phyloP scores from a whole-genome alignment of 2,888 invertebrate genomes.

The Agrilus biguttatus region DNA sequence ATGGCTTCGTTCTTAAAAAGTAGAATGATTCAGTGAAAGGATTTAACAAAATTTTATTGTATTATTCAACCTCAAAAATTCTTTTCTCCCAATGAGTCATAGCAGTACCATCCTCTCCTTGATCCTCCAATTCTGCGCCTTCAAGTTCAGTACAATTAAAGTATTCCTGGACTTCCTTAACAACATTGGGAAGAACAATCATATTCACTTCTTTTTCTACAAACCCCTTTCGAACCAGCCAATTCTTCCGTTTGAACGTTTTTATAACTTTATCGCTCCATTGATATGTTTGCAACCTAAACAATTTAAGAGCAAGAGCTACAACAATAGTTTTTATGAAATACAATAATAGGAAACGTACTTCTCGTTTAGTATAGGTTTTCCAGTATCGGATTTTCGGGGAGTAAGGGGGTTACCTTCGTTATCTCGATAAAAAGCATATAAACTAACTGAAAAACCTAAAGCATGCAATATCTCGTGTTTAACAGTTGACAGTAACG shows the following conservation, averaged over 20 bases:
- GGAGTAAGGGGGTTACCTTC: constrained; percentile 78
- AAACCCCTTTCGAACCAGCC: constrained; percentile 28
- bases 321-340: constrained; percentile 3
- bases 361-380: constrained; percentile 79
- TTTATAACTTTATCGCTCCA: constrained; percentile 86
- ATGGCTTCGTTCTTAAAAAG: constrained; percentile 83
- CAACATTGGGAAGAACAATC: constrained; percentile 72
- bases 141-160: constrained; percentile 79
- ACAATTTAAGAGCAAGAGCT: neutral
- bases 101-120: constrained; percentile 92
- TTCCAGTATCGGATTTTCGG: constrained; percentile 68
- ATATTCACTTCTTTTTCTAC: constrained; percentile 23
- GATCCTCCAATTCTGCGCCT: constrained; percentile 96
- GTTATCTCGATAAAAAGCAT: constrained; percentile 88
- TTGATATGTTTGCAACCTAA: constrained; percentile 76
- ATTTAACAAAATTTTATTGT: neutral
- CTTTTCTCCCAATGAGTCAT: constrained; percentile 99
- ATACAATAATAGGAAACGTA: constrained; percentile 31
- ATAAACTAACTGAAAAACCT: constrained; percentile 92
- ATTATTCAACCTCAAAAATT: constrained; percentile 59
- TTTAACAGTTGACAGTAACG: constrained; percentile 87
- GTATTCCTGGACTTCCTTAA: constrained; percentile 72
- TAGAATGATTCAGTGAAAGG: no score
- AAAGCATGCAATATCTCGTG: constrained; percentile 97
- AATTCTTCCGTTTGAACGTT: constrained; percentile 43